phyloP scores from a whole-genome alignment of 2,888 invertebrate genomes.

The Nephrotoma flavescens region DNA sequence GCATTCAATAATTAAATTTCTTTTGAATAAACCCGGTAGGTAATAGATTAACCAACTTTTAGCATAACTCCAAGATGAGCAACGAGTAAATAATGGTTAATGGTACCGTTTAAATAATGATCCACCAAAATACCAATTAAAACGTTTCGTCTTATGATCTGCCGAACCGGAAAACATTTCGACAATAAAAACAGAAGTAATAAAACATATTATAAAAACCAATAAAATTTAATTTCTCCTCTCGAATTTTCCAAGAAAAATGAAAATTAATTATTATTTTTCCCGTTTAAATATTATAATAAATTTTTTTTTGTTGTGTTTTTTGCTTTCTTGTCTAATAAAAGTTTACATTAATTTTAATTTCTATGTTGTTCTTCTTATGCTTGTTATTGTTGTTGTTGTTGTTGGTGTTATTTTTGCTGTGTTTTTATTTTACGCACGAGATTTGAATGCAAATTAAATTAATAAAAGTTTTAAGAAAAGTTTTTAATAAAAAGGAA shows the following conservation, averaged over 20 bases:
- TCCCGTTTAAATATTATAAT: neutral
- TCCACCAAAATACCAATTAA: too few relatives aligned
- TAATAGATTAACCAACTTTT: too few relatives aligned
- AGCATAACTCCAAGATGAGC: too few relatives aligned
- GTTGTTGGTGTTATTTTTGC: neutral
- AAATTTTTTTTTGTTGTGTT: neutral
- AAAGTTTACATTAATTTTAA: neutral
- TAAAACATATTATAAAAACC: neutral
- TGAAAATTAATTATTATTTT: neutral
- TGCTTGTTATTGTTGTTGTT: neutral
- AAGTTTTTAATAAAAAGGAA: neutral
- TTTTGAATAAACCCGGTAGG: too few relatives aligned
- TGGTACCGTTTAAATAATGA: too few relatives aligned
- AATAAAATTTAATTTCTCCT: neutral
- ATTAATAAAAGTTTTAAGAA: neutral
- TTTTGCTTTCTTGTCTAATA: neutral
- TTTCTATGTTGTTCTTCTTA: neutral
- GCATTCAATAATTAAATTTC: too few relatives aligned
- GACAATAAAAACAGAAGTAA: neutral
- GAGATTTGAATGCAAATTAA: neutral
- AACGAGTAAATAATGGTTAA: too few relatives aligned
- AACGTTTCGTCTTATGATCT: too few relatives aligned
- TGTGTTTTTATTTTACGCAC: neutral
- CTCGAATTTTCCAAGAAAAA: neutral
- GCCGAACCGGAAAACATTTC: too few relatives aligned